A percentile compares a stretch with the other conserved stretches of the same genome.
phyloP scores from a whole-genome alignment of 92 coral and sea anemone species.

The Bergia puertoricense region DNA sequence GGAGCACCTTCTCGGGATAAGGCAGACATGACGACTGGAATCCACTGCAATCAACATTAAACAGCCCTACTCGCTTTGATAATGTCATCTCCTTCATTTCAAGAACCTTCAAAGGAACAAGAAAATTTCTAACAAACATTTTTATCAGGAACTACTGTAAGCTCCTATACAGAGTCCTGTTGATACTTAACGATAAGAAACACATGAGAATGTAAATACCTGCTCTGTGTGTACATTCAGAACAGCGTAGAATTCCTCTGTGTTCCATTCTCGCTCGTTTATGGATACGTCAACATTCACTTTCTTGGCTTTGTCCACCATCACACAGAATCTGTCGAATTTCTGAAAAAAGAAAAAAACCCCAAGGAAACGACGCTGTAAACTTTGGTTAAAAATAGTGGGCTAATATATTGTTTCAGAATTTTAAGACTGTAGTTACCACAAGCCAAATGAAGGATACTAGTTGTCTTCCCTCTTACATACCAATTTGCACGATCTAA shows the following conservation, averaged over 20 bases:
- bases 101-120: constrained; percentile 54
- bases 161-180: not conserved
- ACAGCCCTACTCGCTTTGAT: constrained; percentile 79
- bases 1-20: constrained; percentile 72
- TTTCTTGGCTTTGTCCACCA: constrained; percentile 84
- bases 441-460: too few relatives aligned
- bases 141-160: not conserved
- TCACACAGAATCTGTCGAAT: constrained; percentile 71
- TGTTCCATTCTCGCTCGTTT: constrained; percentile 81
- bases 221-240: constrained; percentile 84
- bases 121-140: not conserved
- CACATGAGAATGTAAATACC: constrained; percentile 43
- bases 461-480: too few relatives aligned
- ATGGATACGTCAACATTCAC: constrained; percentile 85
- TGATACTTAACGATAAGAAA: not conserved
- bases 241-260: constrained; percentile 82
- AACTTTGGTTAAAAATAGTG: not conserved
- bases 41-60: constrained; percentile 69
- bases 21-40: constrained; percentile 85
- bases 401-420: not conserved
- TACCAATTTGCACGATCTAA: too few relatives aligned
- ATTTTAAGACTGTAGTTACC: not conserved
- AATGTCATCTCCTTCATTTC: constrained; percentile 83
- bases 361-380: not conserved
- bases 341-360: constrained; percentile 45